Evolutionary conservation across 2,888 invertebrate species (phyloP).

Genomic region (Tineola bisselliella): DNA sequence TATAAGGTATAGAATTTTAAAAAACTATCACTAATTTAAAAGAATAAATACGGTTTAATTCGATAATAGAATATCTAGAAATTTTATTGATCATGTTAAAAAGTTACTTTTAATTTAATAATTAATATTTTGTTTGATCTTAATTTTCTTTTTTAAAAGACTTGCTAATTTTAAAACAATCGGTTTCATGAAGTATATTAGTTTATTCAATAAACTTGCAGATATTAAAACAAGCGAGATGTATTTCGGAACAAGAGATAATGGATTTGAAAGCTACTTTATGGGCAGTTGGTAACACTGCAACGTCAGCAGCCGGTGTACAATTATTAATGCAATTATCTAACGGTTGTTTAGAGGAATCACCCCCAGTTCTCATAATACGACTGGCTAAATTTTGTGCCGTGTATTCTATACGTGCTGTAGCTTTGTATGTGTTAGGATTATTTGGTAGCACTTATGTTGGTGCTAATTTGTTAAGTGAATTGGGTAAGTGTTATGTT

Average conservation of each 20-base stretch:
- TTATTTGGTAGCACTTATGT: conserved; percentile 84
- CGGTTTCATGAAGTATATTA: no score
- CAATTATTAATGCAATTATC: conserved; percentile 72
- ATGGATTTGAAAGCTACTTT: conserved; percentile 85
- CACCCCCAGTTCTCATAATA: conserved; percentile 54
- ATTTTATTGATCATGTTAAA: no score
- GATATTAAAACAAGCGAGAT: conserved; percentile 61
- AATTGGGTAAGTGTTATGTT: conserved; percentile 64
- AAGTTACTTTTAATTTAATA: no score
- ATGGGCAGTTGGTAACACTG: conserved; percentile 89
- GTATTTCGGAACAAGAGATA: conserved; percentile 74
- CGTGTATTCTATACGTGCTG: conserved; percentile 89
- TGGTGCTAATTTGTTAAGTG: conserved; percentile 82
- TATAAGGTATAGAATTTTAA: conserved; percentile 21
- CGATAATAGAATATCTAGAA: no score
- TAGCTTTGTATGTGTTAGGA: conserved; percentile 88
- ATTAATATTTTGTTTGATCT: no score
- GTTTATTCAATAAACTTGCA: conserved; percentile 21
- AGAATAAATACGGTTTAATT: no score
- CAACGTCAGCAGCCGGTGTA: conserved; percentile 79
- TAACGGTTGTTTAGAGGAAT: conserved; percentile 43
- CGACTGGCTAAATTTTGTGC: conserved; percentile 80
- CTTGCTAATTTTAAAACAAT: no score
- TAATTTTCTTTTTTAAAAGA: no score
- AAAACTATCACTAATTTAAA: no score